Base-by-base conservation (phyloP, 1,140 invertebrate genomes). In the Ptiloglossa arizonensis region DNA sequence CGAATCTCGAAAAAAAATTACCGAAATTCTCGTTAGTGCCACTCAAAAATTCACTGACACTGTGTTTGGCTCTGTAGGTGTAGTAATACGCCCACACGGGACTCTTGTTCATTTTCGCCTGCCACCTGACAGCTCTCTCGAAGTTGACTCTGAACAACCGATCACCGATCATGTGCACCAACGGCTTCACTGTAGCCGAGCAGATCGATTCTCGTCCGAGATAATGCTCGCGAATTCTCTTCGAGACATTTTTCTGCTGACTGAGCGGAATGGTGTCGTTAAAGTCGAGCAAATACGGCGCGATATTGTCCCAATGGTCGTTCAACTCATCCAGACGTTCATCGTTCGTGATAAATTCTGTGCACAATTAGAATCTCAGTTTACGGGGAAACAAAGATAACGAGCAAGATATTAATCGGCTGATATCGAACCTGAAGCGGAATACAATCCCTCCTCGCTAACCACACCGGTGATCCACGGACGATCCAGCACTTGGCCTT, bases 401-500 rank as follows among this genome's bases (percentile, higher is more conserved):
- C 27, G 48, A 24, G 22, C 15, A 15, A 62, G 27, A 1, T 17
- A 19, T 24, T 56, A 13, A 19, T 66, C 8, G 11, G 2, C 11
- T 29, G 38, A 5, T 66, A 44, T 80, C 82, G 54, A 87, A 94
- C 94, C 89, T 77, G 93, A 91, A 59, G 89, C 92, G 3, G 93
- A 92, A 80, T 93, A 94, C 8, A 94, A 81, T 68, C 93, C 94
- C 78, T 94, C 94, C 35, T 93, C 89, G 13, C 90, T 89, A 1
- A 91, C 92, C 0, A 93, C 87, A 0, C 93, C 91, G 0, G 91
- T 88, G 27, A 95, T 91, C 86, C 93, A 94, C 2, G 94, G 94
- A 1, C 94, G 70, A 46, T 93, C 91, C 35, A 90, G 82, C 77
- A 91, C 90, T 22, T 86, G 78, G 0, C 94, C 93, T 19, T 87